phyloP scores from a whole-genome alignment of 2,888 invertebrate species.

The Blastobasis adustella region DNA sequence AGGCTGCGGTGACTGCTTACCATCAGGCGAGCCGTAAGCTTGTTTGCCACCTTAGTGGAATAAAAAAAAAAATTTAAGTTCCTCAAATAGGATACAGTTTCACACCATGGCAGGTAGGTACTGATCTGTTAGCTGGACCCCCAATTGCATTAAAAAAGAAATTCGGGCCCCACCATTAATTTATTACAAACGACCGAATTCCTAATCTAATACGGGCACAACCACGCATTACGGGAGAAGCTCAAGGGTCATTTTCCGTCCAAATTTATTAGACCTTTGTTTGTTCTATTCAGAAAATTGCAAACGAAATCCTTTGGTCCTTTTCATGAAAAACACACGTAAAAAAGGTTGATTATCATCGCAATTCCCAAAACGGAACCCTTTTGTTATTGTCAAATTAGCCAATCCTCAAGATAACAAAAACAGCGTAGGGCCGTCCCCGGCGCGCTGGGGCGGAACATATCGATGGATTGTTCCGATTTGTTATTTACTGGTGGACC shows the following conservation, averaged over 20 bases:
- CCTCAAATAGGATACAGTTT: no score
- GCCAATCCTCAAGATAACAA: conserved; percentile 75
- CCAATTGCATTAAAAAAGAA: no score
- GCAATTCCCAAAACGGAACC: conserved; percentile 60
- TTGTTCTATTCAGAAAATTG: conserved; percentile 36
- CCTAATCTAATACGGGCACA: background rate
- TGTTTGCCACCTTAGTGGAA: no score
- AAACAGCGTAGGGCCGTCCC: conserved; percentile 33
- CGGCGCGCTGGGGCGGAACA: background rate
- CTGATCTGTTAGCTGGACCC: no score
- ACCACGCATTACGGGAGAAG: background rate
- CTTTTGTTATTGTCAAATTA: conserved; percentile 75
- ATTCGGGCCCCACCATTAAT: no score
- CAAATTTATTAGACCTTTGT: conserved; percentile 36
- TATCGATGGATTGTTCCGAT: background rate
- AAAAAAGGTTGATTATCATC: conserved; percentile 64
- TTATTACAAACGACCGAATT: background rate
- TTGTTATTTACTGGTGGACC: no score
- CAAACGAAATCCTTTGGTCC: conserved; percentile 30
- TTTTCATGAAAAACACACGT: conserved; percentile 26
- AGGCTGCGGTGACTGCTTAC: no score
- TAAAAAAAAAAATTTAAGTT: no score
- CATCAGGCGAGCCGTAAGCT: no score
- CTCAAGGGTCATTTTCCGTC: conserved; percentile 24
- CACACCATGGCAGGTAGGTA: no score